Base-by-base conservation (phyloP, 2,113 vertebrate genomes). In the Aythya baeri region DNA sequence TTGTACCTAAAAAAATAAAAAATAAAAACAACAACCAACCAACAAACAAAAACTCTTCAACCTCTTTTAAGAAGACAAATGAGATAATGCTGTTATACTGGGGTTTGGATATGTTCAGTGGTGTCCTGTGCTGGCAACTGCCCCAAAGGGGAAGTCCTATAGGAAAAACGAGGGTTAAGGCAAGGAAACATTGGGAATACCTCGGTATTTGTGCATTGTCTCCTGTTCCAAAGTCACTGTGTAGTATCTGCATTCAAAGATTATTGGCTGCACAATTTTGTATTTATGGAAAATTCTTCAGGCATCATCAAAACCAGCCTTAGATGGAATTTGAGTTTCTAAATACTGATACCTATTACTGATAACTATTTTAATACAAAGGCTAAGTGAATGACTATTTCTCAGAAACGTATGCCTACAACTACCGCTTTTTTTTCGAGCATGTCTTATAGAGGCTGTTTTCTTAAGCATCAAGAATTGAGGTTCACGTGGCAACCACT, bases 41-140 rank as follows among this genome's bases (percentile, higher is more conserved):
- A 49, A 25, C 21, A 50, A 50, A 50, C 4, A 23, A 84, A 71
- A 52, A 41, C 5, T 20, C 6, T 44, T 86, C 34, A 4, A 54
- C 62, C 68, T 83, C 9, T 59, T 79, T 81, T 36, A 55, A 62
- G 46, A 83, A 9, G 15, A 31, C 2, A 58, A n/a, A 61, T 20
- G 32, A 62, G n/a, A n/a, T 9, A 54, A 63, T 7, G 17, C 21
- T 17, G 6, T 82, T 63, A 11, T 2, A 7, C 8, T 41, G 55
- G 11, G 4, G 0, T 58, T 62, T 36, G 29, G 44, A 15, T 63
- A 21, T 0, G 0, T 32, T 66, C 29, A 41, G 34, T 36, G 2
- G 29, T 88, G 44, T 68, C 36, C 38, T 61, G 15, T 21, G 43
- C 38, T 52, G 13, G 8, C 17, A 57, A 2, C 38, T 36, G 13